Base-by-base conservation (phyloP, 2,797 vertebrate species). In the Lithobates sylvaticus region DNA sequence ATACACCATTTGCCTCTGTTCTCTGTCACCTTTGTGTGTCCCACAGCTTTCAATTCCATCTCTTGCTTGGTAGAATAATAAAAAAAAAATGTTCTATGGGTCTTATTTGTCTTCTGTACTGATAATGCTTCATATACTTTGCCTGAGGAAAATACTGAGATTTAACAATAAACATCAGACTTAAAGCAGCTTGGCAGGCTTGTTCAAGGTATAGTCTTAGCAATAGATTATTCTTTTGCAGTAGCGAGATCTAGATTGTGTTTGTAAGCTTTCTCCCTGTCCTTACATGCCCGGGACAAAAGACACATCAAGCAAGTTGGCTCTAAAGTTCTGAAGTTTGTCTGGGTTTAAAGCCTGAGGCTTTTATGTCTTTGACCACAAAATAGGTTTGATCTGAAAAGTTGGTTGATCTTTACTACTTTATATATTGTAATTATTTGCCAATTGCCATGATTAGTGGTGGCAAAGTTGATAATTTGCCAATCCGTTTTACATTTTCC, bases 101-200 rank as follows among this genome's bases (percentile, higher is more conserved):
- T 9, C 18, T 61, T 58, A 44, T 69, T 81, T 71, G 44, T 80
- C 29, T 70, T 71, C 67, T 81, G 44, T 29, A 58, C 69, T 26
- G 47, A 81, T 71, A 71, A 81, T 71, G 68, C 65, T 50, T 36
- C 29, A 29, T 71, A 58, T 67, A 71, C 50, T 71, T 50, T 36
- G 44, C 78, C 29, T 21, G 7, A 21, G 50, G 80, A 26, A 32
- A 82, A 15, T 7, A 44, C 72, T 83, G 26, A 67, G 54, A 13
- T 47, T 47, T 39, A n/a, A 74, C 23, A 67, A 83, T 34, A 83
- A 74, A 75, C 64, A 44, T 83, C 34, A 65, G 71, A n/a, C 71
- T 83, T n/a, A 47, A 23, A 82, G 50, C 78, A 69, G 67, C 67
- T 42, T 50, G 39, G 67, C 77, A 47, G 39, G 67, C 64, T 16